Evolutionary conservation across 2,113 vertebrate species (phyloP).

Genomic region (Chiloscyllium plagiosum): DNA sequence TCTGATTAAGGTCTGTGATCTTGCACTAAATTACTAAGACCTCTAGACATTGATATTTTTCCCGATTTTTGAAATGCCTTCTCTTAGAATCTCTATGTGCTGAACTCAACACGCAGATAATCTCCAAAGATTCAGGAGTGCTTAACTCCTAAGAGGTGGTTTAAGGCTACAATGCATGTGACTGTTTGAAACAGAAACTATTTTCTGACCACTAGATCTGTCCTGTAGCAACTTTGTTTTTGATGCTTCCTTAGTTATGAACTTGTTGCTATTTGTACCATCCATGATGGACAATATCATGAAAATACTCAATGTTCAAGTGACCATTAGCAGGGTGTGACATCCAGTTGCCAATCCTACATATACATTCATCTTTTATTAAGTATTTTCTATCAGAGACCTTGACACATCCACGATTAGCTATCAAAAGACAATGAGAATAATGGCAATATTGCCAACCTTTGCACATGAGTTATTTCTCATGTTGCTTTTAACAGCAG

Average conservation of each 20-base stretch:
- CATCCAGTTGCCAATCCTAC: background rate
- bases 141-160: background rate
- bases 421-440: background rate
- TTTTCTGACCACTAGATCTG: background rate
- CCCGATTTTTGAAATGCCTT: background rate
- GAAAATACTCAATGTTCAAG: background rate
- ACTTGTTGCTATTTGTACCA: background rate
- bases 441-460: background rate
- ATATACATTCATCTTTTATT: background rate
- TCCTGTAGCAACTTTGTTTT: background rate
- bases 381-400: background rate
- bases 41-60: background rate
- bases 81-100: background rate
- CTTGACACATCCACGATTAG: background rate
- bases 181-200: background rate
- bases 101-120: background rate
- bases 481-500: background rate
- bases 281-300: background rate
- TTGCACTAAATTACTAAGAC: background rate
- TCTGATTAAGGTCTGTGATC: background rate
- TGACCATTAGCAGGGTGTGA: background rate
- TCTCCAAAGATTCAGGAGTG: background rate
- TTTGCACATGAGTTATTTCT: background rate
- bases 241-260: background rate
- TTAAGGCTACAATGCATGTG: background rate